Evolutionary conservation across 1,140 invertebrate species (phyloP), one percentile per base, ranked within the genome.

Genomic region (Drosophila lowei): DNA sequence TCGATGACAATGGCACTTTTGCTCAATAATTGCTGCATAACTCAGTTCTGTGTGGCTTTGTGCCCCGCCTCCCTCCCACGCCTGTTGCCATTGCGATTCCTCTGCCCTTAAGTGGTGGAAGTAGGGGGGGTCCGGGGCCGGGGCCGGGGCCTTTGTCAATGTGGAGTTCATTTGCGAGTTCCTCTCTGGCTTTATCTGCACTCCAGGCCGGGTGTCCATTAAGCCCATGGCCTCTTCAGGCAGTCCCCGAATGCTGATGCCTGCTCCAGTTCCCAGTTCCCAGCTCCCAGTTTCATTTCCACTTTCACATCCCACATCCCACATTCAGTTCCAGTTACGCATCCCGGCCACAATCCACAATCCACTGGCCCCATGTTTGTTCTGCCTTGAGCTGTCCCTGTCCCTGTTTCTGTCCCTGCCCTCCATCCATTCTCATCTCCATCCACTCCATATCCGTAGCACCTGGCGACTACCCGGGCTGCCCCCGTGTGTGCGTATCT

Each of bases 401-500:
- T 34, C 11, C 34, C 23, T 21, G 56, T 38, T 1, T 3, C n/a
- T 38, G 30, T 53, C 9, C 41, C 41, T 18, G 44, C 18, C 46
- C 46, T 6, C 18, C 46, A 21, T 21, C 25, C 54, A 23, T 11
- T 13, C 34, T 5, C 23, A 25, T 25, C 23, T 5, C 23, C 23
- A 25, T 25, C 23, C 23, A 25, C 23, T 6, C 23, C 23, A 25
- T 25, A 25, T 25, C 23, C 23, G 58, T 13, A 47, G 38, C 58
- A 60, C 50, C 47, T 60, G 58, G 50, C 58, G 47, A 50, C 23
- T 8, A 6, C 7, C 28, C 28, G 2, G 7, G 28, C 30, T 25
- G 23, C 8, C 23, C 50, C 53, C 52, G 11, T 58, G 62, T 62
- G 67, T 76, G 64, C 70, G 77, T 77, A 77, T 64, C 81, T 86